Conservation (phyloP, 2,888 invertebrate genomes). For the Dryobotodes eremita region DNA sequence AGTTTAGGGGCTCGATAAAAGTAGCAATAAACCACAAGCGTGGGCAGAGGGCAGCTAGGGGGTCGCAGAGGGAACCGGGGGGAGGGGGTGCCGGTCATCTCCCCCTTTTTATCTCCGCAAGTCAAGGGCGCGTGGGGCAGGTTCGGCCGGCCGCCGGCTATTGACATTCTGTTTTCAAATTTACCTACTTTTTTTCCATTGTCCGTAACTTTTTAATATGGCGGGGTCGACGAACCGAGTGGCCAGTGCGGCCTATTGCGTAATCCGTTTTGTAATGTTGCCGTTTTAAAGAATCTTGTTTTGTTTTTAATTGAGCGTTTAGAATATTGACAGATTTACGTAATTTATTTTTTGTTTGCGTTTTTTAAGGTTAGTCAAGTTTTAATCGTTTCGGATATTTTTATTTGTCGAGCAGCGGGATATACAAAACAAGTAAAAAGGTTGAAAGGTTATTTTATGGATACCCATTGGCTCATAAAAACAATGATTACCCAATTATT, state of each 20-base stretch:
- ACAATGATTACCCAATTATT: not conserved
- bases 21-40: constrained; percentile 82
- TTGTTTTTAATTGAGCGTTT: constrained; percentile 64
- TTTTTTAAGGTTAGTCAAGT: constrained; percentile 31
- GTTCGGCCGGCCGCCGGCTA: constrained; percentile 90
- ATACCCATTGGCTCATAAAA: not conserved
- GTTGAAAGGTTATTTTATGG: not conserved
- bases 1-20: constrained; percentile 83
- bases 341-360: constrained; percentile 54
- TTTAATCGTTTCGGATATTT: constrained; percentile 14
- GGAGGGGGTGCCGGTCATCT: constrained; percentile 85
- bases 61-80: constrained; percentile 57
- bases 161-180: constrained; percentile 90
- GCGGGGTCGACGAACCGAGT: constrained; percentile 86
- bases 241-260: constrained; percentile 81
- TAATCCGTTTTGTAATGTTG: constrained; percentile 74
- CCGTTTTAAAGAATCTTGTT: constrained; percentile 72
- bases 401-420: constrained; percentile 18
- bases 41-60: constrained; percentile 80
- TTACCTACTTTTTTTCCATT: constrained; percentile 89
- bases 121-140: constrained; percentile 91
- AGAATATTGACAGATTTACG: constrained; percentile 59
- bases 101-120: constrained; percentile 89
- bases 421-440: not conserved
- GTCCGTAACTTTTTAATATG: constrained; percentile 89